Conservation (phyloP, 37 sponge, comb jelly and placozoan species). For the Cladorhizidae sp. region DNA sequence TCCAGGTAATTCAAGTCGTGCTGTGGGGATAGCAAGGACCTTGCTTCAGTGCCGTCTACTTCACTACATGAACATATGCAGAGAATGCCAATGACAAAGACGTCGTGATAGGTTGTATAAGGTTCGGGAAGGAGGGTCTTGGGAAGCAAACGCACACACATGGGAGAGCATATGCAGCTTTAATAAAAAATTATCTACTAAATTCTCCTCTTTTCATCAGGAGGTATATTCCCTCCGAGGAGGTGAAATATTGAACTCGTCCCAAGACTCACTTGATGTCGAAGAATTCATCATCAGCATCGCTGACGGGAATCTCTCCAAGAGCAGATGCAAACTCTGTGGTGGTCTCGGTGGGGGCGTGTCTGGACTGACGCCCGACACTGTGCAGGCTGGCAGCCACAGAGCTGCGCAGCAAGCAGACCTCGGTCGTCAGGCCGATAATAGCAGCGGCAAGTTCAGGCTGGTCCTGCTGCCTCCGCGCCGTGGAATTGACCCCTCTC, state of each 20-base stretch:
- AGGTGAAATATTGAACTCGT: too few relatives aligned
- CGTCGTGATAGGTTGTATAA: too few relatives aligned
- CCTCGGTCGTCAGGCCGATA: constrained; percentile 37
- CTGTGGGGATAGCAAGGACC: too few relatives aligned
- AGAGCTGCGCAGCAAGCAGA: constrained; percentile 22
- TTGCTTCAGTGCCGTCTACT: not conserved
- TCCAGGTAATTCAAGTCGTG: too few relatives aligned
- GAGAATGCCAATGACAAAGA: too few relatives aligned
- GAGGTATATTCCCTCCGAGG: too few relatives aligned
- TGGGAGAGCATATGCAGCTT: too few relatives aligned
- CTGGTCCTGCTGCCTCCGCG: not conserved
- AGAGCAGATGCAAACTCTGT: constrained; percentile 49
- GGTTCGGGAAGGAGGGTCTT: too few relatives aligned
- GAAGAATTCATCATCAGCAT: constrained; percentile 45
- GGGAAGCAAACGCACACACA: too few relatives aligned
- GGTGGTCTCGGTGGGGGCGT: not conserved
- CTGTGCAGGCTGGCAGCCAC: not conserved
- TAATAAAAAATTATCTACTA: not conserved
- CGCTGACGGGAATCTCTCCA: constrained; percentile 24
- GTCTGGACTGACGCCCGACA: not conserved
- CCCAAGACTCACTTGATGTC: not conserved
- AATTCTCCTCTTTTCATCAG: not conserved
- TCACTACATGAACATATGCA: not conserved
- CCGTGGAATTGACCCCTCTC: not conserved
- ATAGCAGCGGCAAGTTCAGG: constrained; percentile 13